Evolutionary conservation across 30 jellyfish, hydroid and myxozoan genomes (phyloP).

Genomic region (Aurelia coerulea): DNA sequence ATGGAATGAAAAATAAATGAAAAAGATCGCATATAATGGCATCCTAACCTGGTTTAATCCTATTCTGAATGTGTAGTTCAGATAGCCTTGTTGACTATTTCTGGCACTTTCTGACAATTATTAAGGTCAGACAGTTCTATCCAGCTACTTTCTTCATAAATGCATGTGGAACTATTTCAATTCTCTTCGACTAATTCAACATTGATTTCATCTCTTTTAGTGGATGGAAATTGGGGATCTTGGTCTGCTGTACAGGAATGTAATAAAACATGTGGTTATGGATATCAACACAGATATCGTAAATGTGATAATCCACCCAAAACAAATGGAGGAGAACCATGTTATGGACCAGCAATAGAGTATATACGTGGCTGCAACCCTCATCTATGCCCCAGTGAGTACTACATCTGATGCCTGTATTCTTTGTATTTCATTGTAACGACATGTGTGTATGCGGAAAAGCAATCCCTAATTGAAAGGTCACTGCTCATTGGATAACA

Average conservation of each 20-base stretch:
- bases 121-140: too few relatives aligned
- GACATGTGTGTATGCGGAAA: background rate
- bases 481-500: too few relatives aligned
- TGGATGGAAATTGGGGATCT: slow-evolving; percentile 78
- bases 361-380: slow-evolving; percentile 67
- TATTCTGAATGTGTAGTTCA: too few relatives aligned
- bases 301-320: slow-evolving; percentile 68
- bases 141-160: too few relatives aligned
- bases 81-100: too few relatives aligned
- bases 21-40: too few relatives aligned
- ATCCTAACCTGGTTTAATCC: too few relatives aligned
- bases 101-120: too few relatives aligned
- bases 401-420: background rate
- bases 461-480: too few relatives aligned
- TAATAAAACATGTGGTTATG: slow-evolving; percentile 72
- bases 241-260: slow-evolving; percentile 55
- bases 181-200: too few relatives aligned
- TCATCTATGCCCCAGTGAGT: slow-evolving; percentile 73
- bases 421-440: background rate
- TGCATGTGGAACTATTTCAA: too few relatives aligned
- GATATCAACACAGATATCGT: slow-evolving; percentile 45
- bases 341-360: slow-evolving; percentile 62
- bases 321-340: slow-evolving; percentile 66
- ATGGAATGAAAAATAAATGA: too few relatives aligned
- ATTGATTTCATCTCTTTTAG: slow-evolving; percentile 1